Conservation (phyloP, 2,113 vertebrate species). For the Rhombomys opimus region DNA sequence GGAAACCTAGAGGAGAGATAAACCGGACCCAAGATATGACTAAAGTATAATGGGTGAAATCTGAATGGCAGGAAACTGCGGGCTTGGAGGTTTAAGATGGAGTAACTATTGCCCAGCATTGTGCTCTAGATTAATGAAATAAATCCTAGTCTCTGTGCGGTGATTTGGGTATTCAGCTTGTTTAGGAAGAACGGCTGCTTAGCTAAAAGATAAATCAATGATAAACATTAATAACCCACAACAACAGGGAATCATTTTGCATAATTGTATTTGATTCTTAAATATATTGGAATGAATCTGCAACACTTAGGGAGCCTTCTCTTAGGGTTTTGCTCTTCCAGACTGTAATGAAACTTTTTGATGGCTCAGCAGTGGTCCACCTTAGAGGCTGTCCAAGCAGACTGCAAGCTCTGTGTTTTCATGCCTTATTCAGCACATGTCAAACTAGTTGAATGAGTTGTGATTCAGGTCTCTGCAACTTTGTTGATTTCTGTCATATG, state of each 20-base stretch:
- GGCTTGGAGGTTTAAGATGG: too few species aligned
- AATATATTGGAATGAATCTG: neutral
- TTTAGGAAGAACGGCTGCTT: too few species aligned
- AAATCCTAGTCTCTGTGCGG: too few species aligned
- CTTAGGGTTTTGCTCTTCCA: neutral
- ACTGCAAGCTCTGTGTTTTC: neutral
- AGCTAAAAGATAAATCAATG: too few species aligned
- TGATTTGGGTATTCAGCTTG: too few species aligned
- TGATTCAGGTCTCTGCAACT: neutral
- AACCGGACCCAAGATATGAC: too few species aligned
- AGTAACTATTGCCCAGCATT: too few species aligned
- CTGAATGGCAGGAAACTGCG: too few species aligned
- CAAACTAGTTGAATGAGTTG: neutral
- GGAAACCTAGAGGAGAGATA: too few species aligned
- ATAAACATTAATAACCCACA: too few species aligned
- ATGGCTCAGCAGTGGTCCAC: neutral
- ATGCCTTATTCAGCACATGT: neutral
- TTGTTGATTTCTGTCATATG: neutral
- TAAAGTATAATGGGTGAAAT: too few species aligned
- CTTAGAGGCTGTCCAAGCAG: neutral
- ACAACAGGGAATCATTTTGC: neutral
- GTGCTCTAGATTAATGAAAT: too few species aligned
- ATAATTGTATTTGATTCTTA: constrained; percentile 20
- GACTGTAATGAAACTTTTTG: neutral
- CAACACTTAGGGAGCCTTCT: neutral